Base-by-base conservation (phyloP, 92 coral and sea anemone species). In the Porites divaricata region DNA sequence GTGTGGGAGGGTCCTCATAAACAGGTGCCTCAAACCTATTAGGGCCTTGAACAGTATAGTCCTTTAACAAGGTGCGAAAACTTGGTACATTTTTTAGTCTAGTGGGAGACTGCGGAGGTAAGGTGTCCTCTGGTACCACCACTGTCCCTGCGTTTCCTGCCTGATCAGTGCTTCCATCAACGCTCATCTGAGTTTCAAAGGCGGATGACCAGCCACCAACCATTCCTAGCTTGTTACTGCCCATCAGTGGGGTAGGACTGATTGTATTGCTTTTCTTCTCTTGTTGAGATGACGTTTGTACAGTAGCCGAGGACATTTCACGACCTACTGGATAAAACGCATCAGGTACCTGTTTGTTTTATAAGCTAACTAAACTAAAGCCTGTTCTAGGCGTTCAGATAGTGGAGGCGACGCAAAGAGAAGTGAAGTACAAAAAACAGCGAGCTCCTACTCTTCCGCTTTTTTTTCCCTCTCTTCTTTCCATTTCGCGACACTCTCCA, bases 171-270 rank as follows among this genome's bases (percentile, higher is more conserved):
- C 35, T 21, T 21, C 41, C 54, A 17, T 24, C 89, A 20, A 12
- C 89, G 35, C 87, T 77, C 10, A 75, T 81, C 86, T 81, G 93
- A 52, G 92, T 80, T 73, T 93, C 93, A 94, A 97, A 97, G 9
- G 95, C 64, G 25, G 99, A 97, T 5, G 99, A 97, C 99, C 99
- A 97, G 41, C 99, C 99, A 12, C 89, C 83, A 50, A 79, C 88
- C 84, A 95, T 85, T 15, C 98, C 98, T 8, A 97, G 94, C 80
- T 92, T 97, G 90, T 97, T 97, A 75, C 99, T 93, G 7, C 98
- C 96, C 83, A 86, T 70, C 83, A 88, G 79, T 11, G 90, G 95
- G 15, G 91, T 84, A 20, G 98, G 98, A 16, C 95, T 94, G 25
- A 88, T 75, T n/a, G 95, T 71, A 16, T 81, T 26, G 23, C 91